Conservation (phyloP, 2,888 invertebrate species). For the Craniophora ligustri region DNA sequence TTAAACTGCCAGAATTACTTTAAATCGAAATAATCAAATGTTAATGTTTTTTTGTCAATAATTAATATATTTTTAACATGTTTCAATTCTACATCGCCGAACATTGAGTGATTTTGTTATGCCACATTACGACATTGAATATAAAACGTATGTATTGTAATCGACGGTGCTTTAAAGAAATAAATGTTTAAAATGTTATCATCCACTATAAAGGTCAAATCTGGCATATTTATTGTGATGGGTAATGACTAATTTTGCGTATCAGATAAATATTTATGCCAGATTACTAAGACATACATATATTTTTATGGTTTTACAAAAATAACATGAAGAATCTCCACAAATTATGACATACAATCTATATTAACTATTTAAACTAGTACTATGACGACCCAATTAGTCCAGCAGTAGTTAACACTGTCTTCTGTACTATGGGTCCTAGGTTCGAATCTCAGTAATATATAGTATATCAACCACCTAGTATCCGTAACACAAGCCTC, state of each 20-base stretch:
- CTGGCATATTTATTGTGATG: slow-evolving; percentile 30
- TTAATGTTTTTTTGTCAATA: slow-evolving; percentile 1
- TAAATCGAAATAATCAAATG: slow-evolving; percentile 6
- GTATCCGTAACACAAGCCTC: too few species aligned
- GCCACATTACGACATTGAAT: not conserved
- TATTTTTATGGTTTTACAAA: slow-evolving; percentile 31
- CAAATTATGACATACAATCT: slow-evolving; percentile 18
- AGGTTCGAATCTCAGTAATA: too few species aligned
- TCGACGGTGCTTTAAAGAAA: slow-evolving; percentile 5
- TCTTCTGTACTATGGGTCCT: too few species aligned
- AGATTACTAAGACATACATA: slow-evolving; percentile 13
- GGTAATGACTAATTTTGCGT: slow-evolving; percentile 18
- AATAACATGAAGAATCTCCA: slow-evolving; percentile 12
- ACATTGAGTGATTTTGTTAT: not conserved
- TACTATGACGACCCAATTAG: too few species aligned
- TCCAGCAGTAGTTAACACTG: too few species aligned
- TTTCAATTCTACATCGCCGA: too few species aligned
- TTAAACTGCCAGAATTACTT: not conserved
- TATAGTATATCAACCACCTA: too few species aligned
- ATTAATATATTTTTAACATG: not conserved
- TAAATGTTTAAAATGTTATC: slow-evolving; percentile 11
- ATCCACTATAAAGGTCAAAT: slow-evolving; percentile 7
- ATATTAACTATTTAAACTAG: too few species aligned
- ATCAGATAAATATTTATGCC: slow-evolving; percentile 21
- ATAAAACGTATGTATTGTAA: not conserved